Conservation (phyloP, 2,797 vertebrate species). For the Australoheros facetus region DNA sequence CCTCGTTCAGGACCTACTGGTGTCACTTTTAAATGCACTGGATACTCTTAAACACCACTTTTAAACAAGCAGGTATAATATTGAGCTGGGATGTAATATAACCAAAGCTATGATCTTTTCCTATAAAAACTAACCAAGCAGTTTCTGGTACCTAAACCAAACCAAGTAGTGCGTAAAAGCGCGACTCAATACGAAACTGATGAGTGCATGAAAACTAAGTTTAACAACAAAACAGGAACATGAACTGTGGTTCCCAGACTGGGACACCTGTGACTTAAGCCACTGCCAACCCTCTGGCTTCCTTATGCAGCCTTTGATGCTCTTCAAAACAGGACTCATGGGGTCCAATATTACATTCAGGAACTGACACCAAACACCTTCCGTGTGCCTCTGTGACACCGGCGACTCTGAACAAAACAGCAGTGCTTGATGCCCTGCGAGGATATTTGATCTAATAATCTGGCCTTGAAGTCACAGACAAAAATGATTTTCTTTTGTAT, state of each 20-base stretch:
- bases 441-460: neutral
- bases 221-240: neutral
- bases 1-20: neutral
- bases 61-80: neutral
- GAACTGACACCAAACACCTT: neutral
- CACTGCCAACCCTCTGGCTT: neutral
- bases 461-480: neutral
- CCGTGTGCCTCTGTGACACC: fast-evolving
- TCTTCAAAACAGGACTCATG: too few relatives aligned
- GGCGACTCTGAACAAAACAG: neutral
- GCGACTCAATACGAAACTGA: neutral
- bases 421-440: neutral
- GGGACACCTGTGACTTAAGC: neutral
- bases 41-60: neutral
- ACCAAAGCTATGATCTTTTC: neutral
- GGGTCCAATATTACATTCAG: neutral
- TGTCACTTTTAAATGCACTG: neutral
- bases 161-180: neutral
- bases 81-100: neutral
- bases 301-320: too few relatives aligned
- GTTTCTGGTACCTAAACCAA: neutral
- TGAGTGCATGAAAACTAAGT: neutral
- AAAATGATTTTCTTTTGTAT: fast-evolving
- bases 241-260: neutral
- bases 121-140: neutral